Percentiles rank a stretch among this genome's conserved stretches.
phyloP scores from a whole-genome alignment of 2,888 invertebrate species.

The Harpalus rufipes region DNA sequence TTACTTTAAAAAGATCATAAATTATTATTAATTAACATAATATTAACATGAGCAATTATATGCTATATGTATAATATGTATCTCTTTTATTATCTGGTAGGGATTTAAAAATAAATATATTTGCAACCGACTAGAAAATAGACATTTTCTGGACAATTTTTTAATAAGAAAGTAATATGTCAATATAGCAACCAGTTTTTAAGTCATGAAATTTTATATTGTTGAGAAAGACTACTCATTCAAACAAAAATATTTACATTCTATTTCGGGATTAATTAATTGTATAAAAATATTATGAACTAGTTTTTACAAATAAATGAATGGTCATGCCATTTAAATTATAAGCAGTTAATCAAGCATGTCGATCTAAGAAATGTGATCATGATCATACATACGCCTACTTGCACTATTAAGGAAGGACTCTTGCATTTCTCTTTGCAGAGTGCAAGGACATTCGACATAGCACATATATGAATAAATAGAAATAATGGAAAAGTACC shows the following conservation, averaged over 20 bases:
- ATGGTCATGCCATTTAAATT: neutral
- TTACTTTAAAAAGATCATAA: too few relatives aligned
- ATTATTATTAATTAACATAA: too few relatives aligned
- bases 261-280: neutral
- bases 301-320: neutral
- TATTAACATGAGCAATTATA: too few relatives aligned
- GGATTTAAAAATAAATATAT: too few relatives aligned
- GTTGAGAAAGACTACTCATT: neutral
- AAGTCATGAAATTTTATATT: slow-evolving; percentile 2
- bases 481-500: slow-evolving; percentile 3
- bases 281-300: neutral
- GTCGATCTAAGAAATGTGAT: neutral
- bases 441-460: slow-evolving; percentile 18
- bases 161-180: too few relatives aligned
- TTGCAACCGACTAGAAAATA: too few relatives aligned
- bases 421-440: slow-evolving; percentile 13
- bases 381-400: neutral
- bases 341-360: too few relatives aligned
- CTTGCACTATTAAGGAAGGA: slow-evolving; percentile 4
- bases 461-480: neutral
- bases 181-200: slow-evolving; percentile 35
- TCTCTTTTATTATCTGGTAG: too few relatives aligned
- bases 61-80: too few relatives aligned
- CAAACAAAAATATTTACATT: slow-evolving; percentile 12
- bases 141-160: too few relatives aligned